Evolutionary conservation across 1,140 invertebrate genomes (phyloP).

Genomic region (Ditylenchus dipsaci): DNA sequence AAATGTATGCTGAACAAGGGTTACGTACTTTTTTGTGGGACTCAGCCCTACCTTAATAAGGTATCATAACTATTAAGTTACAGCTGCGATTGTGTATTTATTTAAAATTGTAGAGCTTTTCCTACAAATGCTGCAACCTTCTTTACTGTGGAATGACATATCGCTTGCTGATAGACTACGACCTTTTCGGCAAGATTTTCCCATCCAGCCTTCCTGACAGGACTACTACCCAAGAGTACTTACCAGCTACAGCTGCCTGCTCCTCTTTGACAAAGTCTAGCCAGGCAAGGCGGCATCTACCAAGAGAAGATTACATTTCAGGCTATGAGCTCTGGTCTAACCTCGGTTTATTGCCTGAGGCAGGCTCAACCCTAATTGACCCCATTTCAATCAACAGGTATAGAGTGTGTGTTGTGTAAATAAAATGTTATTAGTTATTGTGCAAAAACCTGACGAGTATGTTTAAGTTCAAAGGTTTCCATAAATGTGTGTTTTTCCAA

Average conservation of each 20-base stretch:
- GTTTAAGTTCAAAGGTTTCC: no score
- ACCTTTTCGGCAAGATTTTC: slow-evolving; percentile 21
- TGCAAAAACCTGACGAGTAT: no score
- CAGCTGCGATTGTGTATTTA: slow-evolving; percentile 54
- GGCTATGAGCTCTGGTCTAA: slow-evolving; percentile 39
- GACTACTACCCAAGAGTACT: background rate
- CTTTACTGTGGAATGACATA: slow-evolving; percentile 72
- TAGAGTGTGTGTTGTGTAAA: no score
- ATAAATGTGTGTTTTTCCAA: no score
- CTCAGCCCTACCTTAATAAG: slow-evolving; percentile 53
- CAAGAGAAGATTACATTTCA: slow-evolving; percentile 12
- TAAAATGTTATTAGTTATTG: no score
- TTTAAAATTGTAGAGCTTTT: slow-evolving; percentile 70
- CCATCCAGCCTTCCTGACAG: no score
- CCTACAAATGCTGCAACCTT: slow-evolving; percentile 87
- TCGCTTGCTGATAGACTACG: slow-evolving; percentile 38
- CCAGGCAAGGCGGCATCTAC: background rate
- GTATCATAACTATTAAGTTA: slow-evolving; percentile 28
- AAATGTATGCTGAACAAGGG: slow-evolving; percentile 71
- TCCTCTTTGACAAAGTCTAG: background rate
- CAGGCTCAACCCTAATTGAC: slow-evolving; percentile 51
- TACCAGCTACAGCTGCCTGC: background rate
- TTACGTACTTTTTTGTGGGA: slow-evolving; percentile 60
- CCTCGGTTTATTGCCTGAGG: slow-evolving; percentile 48
- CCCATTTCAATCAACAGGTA: slow-evolving; percentile 30